These are phyloP conservation scores for Garra rufa DNA, from an alignment of 2,113 vertebrate species.

Conservation along the genomic window DNA sequence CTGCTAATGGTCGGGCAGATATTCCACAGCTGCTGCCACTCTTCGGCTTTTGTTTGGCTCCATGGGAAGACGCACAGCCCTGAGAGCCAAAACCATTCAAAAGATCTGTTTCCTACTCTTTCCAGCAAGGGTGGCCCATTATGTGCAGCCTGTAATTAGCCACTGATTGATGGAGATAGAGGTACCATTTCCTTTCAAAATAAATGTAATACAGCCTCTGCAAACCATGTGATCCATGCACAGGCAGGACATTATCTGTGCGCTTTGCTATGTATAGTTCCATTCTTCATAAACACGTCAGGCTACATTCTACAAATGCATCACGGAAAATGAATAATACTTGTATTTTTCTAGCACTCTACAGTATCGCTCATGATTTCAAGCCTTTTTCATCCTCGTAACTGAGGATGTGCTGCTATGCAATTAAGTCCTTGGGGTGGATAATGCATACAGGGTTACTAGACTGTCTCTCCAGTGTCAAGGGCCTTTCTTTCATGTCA, in stretches of 20 bases:
- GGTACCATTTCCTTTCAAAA: slow-evolving; percentile 46
- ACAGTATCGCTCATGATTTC: neutral
- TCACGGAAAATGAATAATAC: neutral
- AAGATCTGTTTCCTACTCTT: slow-evolving; percentile 40
- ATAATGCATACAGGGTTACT: slow-evolving; percentile 22
- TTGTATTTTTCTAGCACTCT: slow-evolving; percentile 10
- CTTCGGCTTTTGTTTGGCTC: slow-evolving; percentile 50
- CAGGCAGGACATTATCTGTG: slow-evolving; percentile 21
- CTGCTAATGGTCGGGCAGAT: slow-evolving; percentile 52
- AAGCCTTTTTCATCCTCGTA: slow-evolving; percentile 14
- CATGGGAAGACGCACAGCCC: slow-evolving; percentile 26
- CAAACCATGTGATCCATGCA: slow-evolving; percentile 9
- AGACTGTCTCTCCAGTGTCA: slow-evolving; percentile 42
- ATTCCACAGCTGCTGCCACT: slow-evolving; percentile 54
- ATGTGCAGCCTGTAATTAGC: slow-evolving; percentile 52
- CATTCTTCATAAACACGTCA: slow-evolving; percentile 3
- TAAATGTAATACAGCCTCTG: slow-evolving; percentile 42
- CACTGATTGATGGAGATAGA: slow-evolving; percentile 43
- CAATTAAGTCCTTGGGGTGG: slow-evolving; percentile 41
- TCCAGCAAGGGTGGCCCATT: slow-evolving; percentile 41
- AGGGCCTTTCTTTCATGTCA: slow-evolving; percentile 36
- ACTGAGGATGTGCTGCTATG: slow-evolving; percentile 2
- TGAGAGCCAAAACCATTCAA: slow-evolving; percentile 38
- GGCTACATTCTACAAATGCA: neutral
- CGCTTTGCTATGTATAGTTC: neutral